Conservation (phyloP, 2,888 invertebrate species). For the Nemurella pictetii region DNA sequence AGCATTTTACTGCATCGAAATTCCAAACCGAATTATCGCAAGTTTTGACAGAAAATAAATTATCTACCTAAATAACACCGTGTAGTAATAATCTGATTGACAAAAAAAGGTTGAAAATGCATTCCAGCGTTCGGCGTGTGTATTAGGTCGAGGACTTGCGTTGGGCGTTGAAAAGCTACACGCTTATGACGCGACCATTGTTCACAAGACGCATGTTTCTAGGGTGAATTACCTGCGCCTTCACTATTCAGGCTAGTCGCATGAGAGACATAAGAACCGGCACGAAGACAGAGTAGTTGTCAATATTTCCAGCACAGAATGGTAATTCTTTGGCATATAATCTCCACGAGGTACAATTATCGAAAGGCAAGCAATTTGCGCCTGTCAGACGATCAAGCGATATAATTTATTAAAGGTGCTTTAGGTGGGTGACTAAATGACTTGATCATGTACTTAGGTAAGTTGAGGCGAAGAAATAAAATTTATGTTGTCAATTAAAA, state of each 20-base stretch:
- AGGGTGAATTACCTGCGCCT: background rate
- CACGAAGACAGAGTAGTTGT: background rate
- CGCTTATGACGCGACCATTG: background rate
- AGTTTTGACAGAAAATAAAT: no score
- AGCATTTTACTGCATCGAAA: background rate
- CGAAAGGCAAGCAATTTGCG: background rate
- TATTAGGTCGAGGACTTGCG: background rate
- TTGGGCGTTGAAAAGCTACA: background rate
- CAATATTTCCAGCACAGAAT: background rate
- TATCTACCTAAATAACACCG: no score
- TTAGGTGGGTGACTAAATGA: background rate
- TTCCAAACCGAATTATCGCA: no score
- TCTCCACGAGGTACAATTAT: no score
- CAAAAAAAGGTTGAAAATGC: no score
- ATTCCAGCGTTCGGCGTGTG: background rate
- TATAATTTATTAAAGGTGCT: background rate
- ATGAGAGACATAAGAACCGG: background rate
- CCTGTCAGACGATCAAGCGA: background rate
- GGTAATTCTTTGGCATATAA: background rate
- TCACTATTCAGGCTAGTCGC: background rate
- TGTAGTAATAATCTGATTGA: no score
- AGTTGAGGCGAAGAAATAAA: background rate
- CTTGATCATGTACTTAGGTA: background rate
- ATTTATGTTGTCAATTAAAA: background rate
- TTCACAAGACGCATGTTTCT: background rate